Evolutionary conservation across 2,888 invertebrate species (phyloP), one percentile per base, ranked within the genome.

Genomic region (Drosophila gaucha): DNA sequence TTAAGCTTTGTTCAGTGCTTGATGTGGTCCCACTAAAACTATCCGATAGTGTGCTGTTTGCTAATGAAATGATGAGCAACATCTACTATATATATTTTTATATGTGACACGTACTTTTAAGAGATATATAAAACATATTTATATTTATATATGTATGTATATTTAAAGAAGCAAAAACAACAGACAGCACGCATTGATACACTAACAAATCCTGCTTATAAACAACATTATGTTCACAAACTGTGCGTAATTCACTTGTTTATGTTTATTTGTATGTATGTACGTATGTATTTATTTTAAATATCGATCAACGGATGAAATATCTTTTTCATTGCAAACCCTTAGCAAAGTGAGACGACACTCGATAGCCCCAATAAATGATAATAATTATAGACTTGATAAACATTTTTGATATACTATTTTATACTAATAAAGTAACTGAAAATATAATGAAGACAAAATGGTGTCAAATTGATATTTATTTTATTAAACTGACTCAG

Each of bases 321-420:
- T 41, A 47, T 76, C 30, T 57, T 57, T 74, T 72, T 64, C 72
- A 65, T 55, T 79, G 60, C 63, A 68, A 62, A 26, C 16, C 58
- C 44, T 33, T 49, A 54, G 64, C 52, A 68, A 69, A 55, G 49
- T 51, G 66, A 73, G 66, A 57, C 44, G 56, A 47, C 57, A 64
- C 57, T 41, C 59, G 78, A 60, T 69, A 69, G 80, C 67, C 68
- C 73, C 73, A 88, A 84, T 72, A 71, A 75, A 71, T 88, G 85
- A 88, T 86, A 88, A 88, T 80, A 86, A 86, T 77, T 77, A 85
- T 80, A 87, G 89, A 85, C 89, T 85, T 86, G 78, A 88, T 73
- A 70, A 86, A 71, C 66, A 87, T 84, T 85, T 85, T 85, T 85
- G 84, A 85, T 85, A 85, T 70, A 80, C 77, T 72, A 74, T 80